Conservation (phyloP, 1,140 invertebrate species). For the Probaryconus sp. region DNA sequence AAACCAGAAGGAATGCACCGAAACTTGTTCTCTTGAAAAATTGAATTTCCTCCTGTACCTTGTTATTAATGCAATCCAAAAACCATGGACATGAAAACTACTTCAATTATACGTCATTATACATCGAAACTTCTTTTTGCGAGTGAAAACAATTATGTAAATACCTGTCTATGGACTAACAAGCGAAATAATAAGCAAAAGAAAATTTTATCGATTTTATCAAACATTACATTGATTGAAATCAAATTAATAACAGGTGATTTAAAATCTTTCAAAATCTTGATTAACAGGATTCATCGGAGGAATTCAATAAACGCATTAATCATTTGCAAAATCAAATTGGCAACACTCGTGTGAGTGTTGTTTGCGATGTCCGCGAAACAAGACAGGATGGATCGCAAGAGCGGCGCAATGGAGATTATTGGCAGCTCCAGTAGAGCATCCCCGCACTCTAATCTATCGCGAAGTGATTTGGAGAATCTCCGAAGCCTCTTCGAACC, state of each 20-base stretch:
- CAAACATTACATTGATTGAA: no score
- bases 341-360: slow-evolving; percentile 21
- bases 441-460: slow-evolving; percentile 55
- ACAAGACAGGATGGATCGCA: slow-evolving; percentile 27
- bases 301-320: no score
- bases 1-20: slow-evolving; percentile 12
- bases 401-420: slow-evolving; percentile 12
- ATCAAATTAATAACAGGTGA: no score
- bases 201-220: no score
- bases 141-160: slow-evolving; percentile 7
- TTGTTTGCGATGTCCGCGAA: slow-evolving; percentile 47
- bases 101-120: slow-evolving; percentile 25
- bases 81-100: slow-evolving; percentile 12
- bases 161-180: no score
- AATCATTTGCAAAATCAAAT: slow-evolving; percentile 31
- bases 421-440: slow-evolving; percentile 31
- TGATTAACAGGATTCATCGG: slow-evolving; percentile 8
- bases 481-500: slow-evolving; percentile 53
- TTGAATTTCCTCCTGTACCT: slow-evolving; percentile 35
- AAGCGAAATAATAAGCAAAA: no score
- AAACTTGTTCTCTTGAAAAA: slow-evolving; percentile 36
- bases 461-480: slow-evolving; percentile 55
- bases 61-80: slow-evolving; percentile 19
- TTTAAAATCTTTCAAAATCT: slow-evolving; percentile 11
- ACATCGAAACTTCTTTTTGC: slow-evolving; percentile 10